Conservation (phyloP, 2,797 vertebrate species). For the Clangula hyemalis region DNA sequence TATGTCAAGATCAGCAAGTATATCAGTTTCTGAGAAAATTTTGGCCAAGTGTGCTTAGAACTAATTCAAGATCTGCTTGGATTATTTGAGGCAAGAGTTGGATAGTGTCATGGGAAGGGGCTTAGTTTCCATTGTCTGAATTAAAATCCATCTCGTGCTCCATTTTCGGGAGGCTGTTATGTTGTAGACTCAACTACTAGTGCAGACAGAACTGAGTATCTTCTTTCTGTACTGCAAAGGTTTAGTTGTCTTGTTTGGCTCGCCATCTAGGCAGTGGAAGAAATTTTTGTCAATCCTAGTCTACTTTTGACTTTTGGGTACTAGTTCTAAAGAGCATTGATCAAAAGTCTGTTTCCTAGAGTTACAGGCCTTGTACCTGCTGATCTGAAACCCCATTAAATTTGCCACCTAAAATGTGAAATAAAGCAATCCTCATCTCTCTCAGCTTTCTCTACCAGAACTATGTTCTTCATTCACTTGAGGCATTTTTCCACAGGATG, state of each 20-base stretch:
- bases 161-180: background rate
- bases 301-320: background rate
- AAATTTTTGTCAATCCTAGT: background rate
- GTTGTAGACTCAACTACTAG: background rate
- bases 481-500: background rate
- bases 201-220: background rate
- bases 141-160: background rate
- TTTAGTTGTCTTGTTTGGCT: background rate
- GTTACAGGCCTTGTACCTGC: background rate
- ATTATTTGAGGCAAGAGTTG: background rate
- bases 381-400: background rate
- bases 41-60: background rate
- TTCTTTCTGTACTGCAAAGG: background rate
- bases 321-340: background rate
- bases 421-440: background rate
- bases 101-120: accelerated
- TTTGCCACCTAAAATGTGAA: background rate
- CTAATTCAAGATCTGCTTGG: background rate
- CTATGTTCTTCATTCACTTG: background rate
- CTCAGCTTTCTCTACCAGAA: background rate
- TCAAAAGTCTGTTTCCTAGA: background rate
- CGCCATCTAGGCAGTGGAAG: background rate
- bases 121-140: background rate
- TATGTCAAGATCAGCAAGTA: background rate
- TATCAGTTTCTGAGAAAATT: background rate